A percentile compares a stretch with the other conserved stretches of the same genome.
Conservation (phyloP, 2,888 invertebrate species). For the Drosophila fungiperda region DNA sequence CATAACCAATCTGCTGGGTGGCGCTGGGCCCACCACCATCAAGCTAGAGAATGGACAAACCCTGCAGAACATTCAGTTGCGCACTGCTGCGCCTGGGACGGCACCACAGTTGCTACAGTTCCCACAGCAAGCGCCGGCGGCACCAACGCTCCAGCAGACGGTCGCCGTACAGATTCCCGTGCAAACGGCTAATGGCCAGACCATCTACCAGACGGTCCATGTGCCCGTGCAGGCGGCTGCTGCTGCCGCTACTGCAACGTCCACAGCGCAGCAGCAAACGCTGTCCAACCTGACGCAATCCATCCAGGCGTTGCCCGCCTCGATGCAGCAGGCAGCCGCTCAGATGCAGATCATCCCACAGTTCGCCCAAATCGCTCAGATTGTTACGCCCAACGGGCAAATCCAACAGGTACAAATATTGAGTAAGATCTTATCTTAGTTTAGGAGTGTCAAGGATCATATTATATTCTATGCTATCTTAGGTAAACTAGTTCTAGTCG, state of each 20-base stretch:
- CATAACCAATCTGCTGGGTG: constrained; percentile 73
- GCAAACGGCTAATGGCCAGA: constrained; percentile 89
- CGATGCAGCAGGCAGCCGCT: constrained; percentile 68
- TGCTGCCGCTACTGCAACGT: constrained; percentile 87
- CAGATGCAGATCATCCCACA: constrained; percentile 93
- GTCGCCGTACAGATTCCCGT: constrained; percentile 92
- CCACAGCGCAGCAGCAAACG: constrained; percentile 74
- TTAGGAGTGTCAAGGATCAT: background rate
- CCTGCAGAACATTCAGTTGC: constrained; percentile 90
- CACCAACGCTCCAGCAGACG: constrained; percentile 86
- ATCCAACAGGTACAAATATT: constrained; percentile 93
- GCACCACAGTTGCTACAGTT: constrained; percentile 84
- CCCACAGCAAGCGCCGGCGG: constrained; percentile 71
- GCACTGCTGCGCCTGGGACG: constrained; percentile 85
- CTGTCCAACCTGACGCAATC: constrained; percentile 86
- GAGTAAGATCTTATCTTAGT: background rate
- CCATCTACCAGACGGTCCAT: constrained; percentile 97
- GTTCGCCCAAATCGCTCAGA: constrained; percentile 92
- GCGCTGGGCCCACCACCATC: constrained; percentile 61
- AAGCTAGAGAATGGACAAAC: constrained; percentile 83
- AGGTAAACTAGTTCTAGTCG: background rate
- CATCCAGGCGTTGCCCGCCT: constrained; percentile 85
- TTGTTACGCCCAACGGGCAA: constrained; percentile 94
- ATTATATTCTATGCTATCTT: background rate
- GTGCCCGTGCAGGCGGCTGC: constrained; percentile 93